A percentile compares a stretch with the other conserved stretches of the same genome.
Evolutionary conservation across 1,140 invertebrate species (phyloP).

Genomic region (Papilio machaon): DNA sequence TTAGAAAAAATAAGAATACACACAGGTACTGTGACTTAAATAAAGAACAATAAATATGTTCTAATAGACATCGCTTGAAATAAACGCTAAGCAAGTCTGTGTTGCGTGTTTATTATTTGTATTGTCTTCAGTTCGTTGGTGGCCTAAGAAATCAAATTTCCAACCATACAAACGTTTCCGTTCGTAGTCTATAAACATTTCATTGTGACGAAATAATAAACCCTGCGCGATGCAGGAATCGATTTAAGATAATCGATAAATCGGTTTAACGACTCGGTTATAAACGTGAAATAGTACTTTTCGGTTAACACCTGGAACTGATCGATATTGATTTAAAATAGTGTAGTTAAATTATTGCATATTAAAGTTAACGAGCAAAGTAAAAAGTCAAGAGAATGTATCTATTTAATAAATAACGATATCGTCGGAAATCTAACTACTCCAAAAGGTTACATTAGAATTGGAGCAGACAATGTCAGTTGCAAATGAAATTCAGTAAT

Average conservation of each 20-base stretch:
- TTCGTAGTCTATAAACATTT: conserved; percentile 1
- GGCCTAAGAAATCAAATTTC: neutral
- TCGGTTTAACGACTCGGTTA: conserved; percentile 55
- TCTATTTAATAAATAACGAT: neutral
- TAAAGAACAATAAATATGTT: neutral
- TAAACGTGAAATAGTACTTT: conserved; percentile 61
- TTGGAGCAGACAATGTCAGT: conserved; percentile 9
- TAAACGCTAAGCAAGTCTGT: neutral
- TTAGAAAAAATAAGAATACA: neutral
- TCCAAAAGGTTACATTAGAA: neutral
- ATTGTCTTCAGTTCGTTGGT: neutral
- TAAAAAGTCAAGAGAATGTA: neutral
- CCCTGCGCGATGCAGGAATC: neutral
- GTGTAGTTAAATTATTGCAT: neutral
- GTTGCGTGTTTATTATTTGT: neutral
- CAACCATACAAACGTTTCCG: conserved; percentile 38
- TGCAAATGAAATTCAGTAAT: neutral
- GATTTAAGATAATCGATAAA: conserved; percentile 52
- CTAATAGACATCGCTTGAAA: neutral
- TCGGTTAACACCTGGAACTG: conserved; percentile 57
- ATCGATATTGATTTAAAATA: conserved; percentile 49
- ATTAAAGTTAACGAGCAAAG: conserved; percentile 1
- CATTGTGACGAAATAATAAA: conserved; percentile 15
- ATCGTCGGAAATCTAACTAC: neutral
- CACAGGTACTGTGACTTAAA: neutral